Conservation (phyloP, 2,888 invertebrate species). For the Coleophora flavipennella region DNA sequence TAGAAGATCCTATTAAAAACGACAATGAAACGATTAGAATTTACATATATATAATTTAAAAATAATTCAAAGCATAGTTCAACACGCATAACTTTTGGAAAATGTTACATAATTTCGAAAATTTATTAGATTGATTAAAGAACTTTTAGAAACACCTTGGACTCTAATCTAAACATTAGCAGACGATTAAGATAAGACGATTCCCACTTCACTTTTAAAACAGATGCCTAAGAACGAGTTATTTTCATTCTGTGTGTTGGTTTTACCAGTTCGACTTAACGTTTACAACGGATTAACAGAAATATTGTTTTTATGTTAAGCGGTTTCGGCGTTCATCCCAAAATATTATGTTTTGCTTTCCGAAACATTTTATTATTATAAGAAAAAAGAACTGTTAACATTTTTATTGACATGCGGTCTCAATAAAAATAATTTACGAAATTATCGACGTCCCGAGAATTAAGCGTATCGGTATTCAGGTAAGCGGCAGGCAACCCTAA, state of each 20-base stretch:
- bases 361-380: not conserved
- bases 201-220: conserved; percentile 1
- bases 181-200: not conserved
- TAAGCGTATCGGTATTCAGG: conserved; percentile 11
- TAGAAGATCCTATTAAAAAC: no score
- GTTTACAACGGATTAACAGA: not conserved
- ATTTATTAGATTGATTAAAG: not conserved
- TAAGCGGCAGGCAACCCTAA: conserved; percentile 19
- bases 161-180: not conserved
- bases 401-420: conserved; percentile 8
- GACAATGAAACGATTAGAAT: no score
- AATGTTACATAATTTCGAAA: not conserved
- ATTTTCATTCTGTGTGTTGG: conserved; percentile 4
- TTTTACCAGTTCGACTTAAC: conserved; percentile 1
- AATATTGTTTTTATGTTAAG: no score
- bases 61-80: no score
- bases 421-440: conserved; percentile 12
- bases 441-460: conserved; percentile 2
- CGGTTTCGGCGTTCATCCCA: no score
- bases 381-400: conserved; percentile 1
- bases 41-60: no score
- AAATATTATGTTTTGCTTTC: no score
- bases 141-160: no score
- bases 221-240: not conserved
- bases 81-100: no score